Base-by-base conservation (phyloP, 2,888 invertebrate species). In the Rosalia funebris region DNA sequence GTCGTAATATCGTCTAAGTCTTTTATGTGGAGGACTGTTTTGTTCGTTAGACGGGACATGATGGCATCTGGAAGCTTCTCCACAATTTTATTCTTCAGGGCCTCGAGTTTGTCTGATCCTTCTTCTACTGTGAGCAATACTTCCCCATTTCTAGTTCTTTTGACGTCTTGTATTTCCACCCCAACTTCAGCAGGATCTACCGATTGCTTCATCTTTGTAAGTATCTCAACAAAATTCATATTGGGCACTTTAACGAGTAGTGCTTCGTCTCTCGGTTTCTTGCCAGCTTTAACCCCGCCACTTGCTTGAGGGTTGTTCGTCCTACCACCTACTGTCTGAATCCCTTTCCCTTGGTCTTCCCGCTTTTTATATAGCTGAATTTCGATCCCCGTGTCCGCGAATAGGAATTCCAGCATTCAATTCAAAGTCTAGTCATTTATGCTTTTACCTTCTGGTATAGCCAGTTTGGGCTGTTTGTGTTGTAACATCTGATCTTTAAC, bases 381-480 rank as follows among this genome's bases (percentile, higher is more conserved):
- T 5, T 15, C n/a, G n/a, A n/a, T n/a, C n/a, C n/a, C n/a, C n/a
- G n/a, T n/a, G n/a, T n/a, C n/a, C n/a, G n/a, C 41, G 17, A 54
- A 54, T 17, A 54, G 20, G 32, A 32, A 54, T 32, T 41, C 41
- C 44, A 54, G 17, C 31, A 44, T 44, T 41, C 54, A 11, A 17
- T 25, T 32, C 1, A 44, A 10, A 9, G 16, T 44, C 12, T 44
- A 10, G 14, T 32, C 54, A 14, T 5, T 20, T 53, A 25, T 39
- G 10, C 52, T 41, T 25, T 53, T 31, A 19, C 25, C 10, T 25
- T 39, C 41, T 2, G 41, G 25, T 10, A 48, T 16, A 15, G 36
- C 48, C 10, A 48, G 16, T n/a, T 34, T 48, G 31, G 14, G 25
- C 15, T 34, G 20, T 3, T 50, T 37, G 1, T 17, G 10, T 37